Base-by-base conservation (phyloP, 2,888 invertebrate genomes). In the Yponomeuta malinellus region DNA sequence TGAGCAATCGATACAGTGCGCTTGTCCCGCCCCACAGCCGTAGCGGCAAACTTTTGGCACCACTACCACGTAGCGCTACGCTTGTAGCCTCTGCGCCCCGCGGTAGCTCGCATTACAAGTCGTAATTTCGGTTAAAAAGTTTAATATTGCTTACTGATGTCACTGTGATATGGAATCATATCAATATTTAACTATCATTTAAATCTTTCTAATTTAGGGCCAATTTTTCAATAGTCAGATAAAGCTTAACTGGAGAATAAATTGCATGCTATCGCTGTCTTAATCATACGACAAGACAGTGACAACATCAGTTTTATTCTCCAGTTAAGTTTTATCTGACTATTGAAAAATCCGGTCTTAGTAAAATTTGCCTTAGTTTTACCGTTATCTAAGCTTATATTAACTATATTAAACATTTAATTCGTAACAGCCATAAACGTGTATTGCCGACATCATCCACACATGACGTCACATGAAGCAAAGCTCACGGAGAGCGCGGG, bases 41-140 rank as follows among this genome's bases (percentile, higher is more conserved):
- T 81, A 83, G 79, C 76, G 79, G 83, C 82, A 83, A 85, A 79
- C 81, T 83, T 78, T 82, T 83, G 79, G 81, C 81, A 80, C 80
- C 84, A 81, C 81, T 86, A 66, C 52, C 71, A 48, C 52, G 68
- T 68, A 68, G 68, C 68, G 52, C 52, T 59, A 15, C 52, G 52
- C 52, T 59, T 15, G 15, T 59, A 59, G 52, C 6, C 52, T 5
- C 52, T n/a, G n/a, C 2, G 48, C 52, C 23, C 29, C 68, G 68
- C 33, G 33, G 48, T 69, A 70, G 84, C 52, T 3, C 15, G 15
- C 12, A 8, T 59, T 59, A 15, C 12, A 15, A 59, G 12, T 15
- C 5, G 3, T 59, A 15, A 15, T 2, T 59, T 59, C 3, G 52
- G 52, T 15, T 12, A 15, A 15, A 15, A 59, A 15, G 5, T 15